These are phyloP conservation scores for Brassicogethes aeneus DNA, from an alignment of 2,888 invertebrate species.

Conservation along the genomic window DNA sequence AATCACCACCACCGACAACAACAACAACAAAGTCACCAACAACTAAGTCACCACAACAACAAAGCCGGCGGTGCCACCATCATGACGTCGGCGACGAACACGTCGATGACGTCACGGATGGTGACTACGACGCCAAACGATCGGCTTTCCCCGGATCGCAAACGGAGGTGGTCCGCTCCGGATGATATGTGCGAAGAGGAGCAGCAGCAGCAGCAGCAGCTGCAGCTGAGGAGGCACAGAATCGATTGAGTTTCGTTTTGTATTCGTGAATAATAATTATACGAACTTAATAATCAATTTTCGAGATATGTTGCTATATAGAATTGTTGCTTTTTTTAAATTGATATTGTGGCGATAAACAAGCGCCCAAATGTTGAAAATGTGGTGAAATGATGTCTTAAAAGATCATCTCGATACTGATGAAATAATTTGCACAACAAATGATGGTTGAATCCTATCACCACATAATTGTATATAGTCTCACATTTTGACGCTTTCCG, in stretches of 20 bases:
- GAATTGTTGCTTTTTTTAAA: conserved; percentile 3
- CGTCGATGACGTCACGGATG: conserved; percentile 33
- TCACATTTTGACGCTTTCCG: neutral
- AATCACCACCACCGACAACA: conserved; percentile 10
- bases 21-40: conserved; percentile 9
- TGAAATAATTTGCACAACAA: too few relatives aligned
- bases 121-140: conserved; percentile 14
- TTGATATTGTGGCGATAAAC: neutral
- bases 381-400: neutral
- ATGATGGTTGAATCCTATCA: too few relatives aligned
- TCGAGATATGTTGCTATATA: conserved; percentile 16
- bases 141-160: conserved; percentile 24
- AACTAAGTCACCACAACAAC: conserved; percentile 5
- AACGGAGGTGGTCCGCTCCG: conserved; percentile 45
- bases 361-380: neutral
- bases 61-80: conserved; percentile 28
- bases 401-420: too few relatives aligned
- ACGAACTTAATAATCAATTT: neutral
- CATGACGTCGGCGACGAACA: conserved; percentile 41
- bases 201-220: conserved; percentile 29
- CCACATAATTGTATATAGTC: too few relatives aligned
- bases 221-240: conserved; percentile 17
- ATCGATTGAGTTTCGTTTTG: conserved; percentile 13
- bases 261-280: neutral
- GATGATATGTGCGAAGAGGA: conserved; percentile 42